Evolutionary conservation across 2,888 invertebrate genomes (phyloP), one percentile per base, ranked within the genome.

Genomic region (Chloroclystis v-ata): DNA sequence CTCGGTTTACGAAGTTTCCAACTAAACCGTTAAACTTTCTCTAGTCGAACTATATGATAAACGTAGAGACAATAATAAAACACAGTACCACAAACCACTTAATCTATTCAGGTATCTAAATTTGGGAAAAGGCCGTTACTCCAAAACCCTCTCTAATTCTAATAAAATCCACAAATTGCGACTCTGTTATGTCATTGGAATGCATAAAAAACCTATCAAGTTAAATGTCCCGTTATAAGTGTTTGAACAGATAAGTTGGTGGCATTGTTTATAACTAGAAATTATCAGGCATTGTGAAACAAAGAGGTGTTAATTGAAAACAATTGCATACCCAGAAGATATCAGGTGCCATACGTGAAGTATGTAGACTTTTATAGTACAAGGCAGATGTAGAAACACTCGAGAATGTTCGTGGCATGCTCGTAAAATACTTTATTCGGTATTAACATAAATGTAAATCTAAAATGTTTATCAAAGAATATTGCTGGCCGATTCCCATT

Each of bases 261-360:
- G 6, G 4, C 32, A 16, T 33, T 33, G 32, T 33, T n/a, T 14
- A 5, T 35, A 28, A 10, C 39, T 20, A 44, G 37, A 37, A 45
- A 45, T 49, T 28, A 28, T 28, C 9, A 37, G 32, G 37, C 20
- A 40, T 30, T 37, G 24, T 24, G 13, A 24, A 49, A 41, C 49
- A 48, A 47, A 38, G 42, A 43, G 37, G 38, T 38, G 37, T 20
- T 30, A 38, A 47, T 28, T 29, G 44, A 35, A 44, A 44, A 41
- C 40, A 43, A 30, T 13, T 40, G 28, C 26, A 37, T 45, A 45
- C 41, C 30, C 28, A 32, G 41, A 45, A 49, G 9, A 43, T 47
- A 53, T 47, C 37, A 32, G 48, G 45, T 45, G 44, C 43, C 44
- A 48, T 30, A 47, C 30, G 28, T 38, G 35, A 26, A 41, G 37